Percentiles rank a stretch among this genome's conserved stretches.
Evolutionary conservation across 1,140 invertebrate species (phyloP).

Genomic region (Diorhabda sublineata): DNA sequence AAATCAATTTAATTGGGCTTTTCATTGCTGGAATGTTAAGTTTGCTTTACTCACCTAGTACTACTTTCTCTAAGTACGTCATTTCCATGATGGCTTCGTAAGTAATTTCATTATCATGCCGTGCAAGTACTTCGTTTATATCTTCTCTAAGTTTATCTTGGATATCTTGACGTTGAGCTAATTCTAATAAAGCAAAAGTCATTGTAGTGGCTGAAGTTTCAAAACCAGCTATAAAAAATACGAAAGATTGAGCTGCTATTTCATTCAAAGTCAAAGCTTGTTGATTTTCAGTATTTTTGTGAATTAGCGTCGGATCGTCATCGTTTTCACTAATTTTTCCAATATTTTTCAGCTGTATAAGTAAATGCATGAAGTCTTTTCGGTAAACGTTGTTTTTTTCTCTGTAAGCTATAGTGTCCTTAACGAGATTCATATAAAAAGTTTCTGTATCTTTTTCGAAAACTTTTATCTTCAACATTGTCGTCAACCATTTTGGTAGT

Average conservation of each 20-base stretch:
- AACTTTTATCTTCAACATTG: background rate
- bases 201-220: constrained; percentile 59
- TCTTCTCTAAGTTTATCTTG: constrained; percentile 58
- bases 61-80: constrained; percentile 53
- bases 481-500: background rate
- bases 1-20: background rate
- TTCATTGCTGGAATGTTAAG: background rate
- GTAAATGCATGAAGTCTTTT: constrained; percentile 6
- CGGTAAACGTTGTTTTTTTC: constrained; percentile 4
- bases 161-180: constrained; percentile 56
- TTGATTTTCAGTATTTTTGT: background rate
- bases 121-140: constrained; percentile 48
- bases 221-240: constrained; percentile 58
- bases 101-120: constrained; percentile 44
- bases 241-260: constrained; percentile 51
- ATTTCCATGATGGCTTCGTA: constrained; percentile 49
- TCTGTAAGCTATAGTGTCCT: constrained; percentile 4
- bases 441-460: background rate
- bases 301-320: background rate
- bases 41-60: constrained; percentile 49
- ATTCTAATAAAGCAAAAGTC: constrained; percentile 51
- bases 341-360: constrained; percentile 7
- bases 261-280: constrained; percentile 3
- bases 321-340: background rate
- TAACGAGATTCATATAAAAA: background rate